phyloP scores from a whole-genome alignment of 1,140 invertebrate species.

The Neotoxoptera formosana region DNA sequence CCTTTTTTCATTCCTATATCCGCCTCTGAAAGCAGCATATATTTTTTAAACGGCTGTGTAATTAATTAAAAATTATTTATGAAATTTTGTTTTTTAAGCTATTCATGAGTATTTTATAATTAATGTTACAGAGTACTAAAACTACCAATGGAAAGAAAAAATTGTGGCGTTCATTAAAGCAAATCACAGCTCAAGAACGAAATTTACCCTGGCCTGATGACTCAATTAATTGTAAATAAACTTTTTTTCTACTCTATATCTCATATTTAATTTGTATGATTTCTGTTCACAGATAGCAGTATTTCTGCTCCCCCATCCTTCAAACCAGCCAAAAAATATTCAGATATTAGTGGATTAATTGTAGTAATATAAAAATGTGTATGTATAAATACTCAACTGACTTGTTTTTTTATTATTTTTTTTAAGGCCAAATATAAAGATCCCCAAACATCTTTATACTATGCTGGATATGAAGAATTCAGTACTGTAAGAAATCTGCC shows the following conservation, averaged over 20 bases:
- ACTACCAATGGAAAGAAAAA: constrained; percentile 69
- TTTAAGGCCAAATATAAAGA: constrained; percentile 85
- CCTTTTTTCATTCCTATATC: too few species aligned
- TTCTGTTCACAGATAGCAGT: constrained; percentile 72
- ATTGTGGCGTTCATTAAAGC: constrained; percentile 79
- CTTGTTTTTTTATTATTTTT: constrained; percentile 58
- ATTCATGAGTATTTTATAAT: background rate
- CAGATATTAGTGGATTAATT: constrained; percentile 87
- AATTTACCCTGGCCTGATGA: constrained; percentile 74
- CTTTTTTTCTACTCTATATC: background rate
- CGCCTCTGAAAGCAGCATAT: background rate
- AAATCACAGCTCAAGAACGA: constrained; percentile 78
- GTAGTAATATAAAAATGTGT: constrained; percentile 65
- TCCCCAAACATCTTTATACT: constrained; percentile 87
- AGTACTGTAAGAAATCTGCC: constrained; percentile 81
- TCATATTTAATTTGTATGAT: background rate
- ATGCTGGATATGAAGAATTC: constrained; percentile 86
- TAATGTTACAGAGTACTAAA: constrained; percentile 41
- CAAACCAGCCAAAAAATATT: constrained; percentile 91
- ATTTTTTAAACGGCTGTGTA: background rate
- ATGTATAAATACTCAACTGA: constrained; percentile 10
- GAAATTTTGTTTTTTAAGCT: background rate
- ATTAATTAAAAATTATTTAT: background rate
- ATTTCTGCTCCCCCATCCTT: constrained; percentile 92
- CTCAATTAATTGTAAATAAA: constrained; percentile 72